A percentile compares a stretch with the other conserved stretches of the same genome.
Conservation (phyloP, 2,797 vertebrate species). For the Trematomus bernacchii region DNA sequence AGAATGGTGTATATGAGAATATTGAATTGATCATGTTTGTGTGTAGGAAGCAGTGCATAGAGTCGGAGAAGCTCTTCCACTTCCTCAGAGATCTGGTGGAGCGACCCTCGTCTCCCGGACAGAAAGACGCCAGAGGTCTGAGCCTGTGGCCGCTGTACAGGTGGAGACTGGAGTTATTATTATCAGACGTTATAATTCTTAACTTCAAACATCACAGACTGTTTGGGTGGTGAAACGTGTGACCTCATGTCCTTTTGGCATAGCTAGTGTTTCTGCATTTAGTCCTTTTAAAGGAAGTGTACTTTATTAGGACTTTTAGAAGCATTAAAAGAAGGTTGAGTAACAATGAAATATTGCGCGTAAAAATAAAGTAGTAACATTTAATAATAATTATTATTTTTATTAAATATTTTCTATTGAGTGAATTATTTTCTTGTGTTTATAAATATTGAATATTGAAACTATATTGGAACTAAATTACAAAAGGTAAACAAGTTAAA, state of each 20-base stretch:
- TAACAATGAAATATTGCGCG: not conserved
- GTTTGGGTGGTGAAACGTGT: not conserved
- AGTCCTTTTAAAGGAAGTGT: no score
- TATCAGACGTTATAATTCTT: not conserved
- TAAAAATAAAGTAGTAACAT: no score
- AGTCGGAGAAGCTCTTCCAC: constrained; percentile 84
- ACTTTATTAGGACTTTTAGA: not conserved
- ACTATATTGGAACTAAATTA: no score
- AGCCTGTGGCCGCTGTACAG: constrained; percentile 78
- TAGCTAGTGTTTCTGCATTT: no score
- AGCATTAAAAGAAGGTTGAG: not conserved
- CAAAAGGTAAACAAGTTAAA: no score
- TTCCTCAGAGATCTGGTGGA: constrained; percentile 82
- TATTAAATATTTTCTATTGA: not conserved
- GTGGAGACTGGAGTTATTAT: constrained; percentile 40
- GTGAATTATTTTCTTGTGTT: rapidly evolving
- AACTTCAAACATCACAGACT: not conserved
- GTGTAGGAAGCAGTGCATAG: constrained; percentile 84
- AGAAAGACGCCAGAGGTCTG: constrained; percentile 67
- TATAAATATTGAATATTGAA: not conserved
- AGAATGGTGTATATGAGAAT: no score
- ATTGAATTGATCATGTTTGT: not conserved
- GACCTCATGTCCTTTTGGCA: not conserved
- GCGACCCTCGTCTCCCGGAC: constrained; percentile 49
- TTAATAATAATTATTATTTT: no score